phyloP scores from a whole-genome alignment of 2,888 invertebrate species.

The Mallateleia sp. region DNA sequence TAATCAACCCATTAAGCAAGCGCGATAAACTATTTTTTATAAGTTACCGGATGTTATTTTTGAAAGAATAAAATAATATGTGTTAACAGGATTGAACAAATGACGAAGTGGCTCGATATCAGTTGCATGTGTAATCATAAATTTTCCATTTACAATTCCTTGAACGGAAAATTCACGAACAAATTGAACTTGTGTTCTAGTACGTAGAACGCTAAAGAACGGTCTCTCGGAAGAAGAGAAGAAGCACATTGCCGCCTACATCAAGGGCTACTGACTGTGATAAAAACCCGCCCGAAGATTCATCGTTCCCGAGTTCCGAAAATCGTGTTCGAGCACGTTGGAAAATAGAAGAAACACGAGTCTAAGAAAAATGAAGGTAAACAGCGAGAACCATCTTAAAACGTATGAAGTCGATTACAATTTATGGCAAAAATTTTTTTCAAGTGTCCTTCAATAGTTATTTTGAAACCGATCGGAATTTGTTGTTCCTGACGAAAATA shows the following conservation, averaged over 20 bases:
- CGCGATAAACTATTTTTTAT: no score
- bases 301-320: conserved; percentile 80
- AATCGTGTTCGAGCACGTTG: conserved; percentile 67
- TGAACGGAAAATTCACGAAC: conserved; percentile 26
- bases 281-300: conserved; percentile 82
- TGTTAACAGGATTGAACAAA: conserved; percentile 4
- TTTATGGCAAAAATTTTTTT: conserved; percentile 56
- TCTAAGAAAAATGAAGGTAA: conserved; percentile 75
- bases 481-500: conserved; percentile 48
- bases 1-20: background rate
- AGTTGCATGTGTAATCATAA: conserved; percentile 21
- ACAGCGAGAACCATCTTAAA: conserved; percentile 70
- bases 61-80: background rate
- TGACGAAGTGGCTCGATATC: conserved; percentile 9
- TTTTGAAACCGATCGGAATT: conserved; percentile 50
- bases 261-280: conserved; percentile 92
- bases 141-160: conserved; percentile 7
- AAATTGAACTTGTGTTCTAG: conserved; percentile 90
- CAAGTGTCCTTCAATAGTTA: conserved; percentile 71
- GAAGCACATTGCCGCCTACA: conserved; percentile 94
- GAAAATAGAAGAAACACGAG: conserved; percentile 69
- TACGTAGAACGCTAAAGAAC: conserved; percentile 95
- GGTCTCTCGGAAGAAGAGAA: conserved; percentile 95
- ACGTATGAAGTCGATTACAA: conserved; percentile 67
- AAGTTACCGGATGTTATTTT: no score